Percentiles rank a stretch among this genome's conserved stretches.
These are phyloP conservation scores for Microcebus tavaratra DNA, from an alignment of 2,113 vertebrate genomes.

Conservation along the genomic window DNA sequence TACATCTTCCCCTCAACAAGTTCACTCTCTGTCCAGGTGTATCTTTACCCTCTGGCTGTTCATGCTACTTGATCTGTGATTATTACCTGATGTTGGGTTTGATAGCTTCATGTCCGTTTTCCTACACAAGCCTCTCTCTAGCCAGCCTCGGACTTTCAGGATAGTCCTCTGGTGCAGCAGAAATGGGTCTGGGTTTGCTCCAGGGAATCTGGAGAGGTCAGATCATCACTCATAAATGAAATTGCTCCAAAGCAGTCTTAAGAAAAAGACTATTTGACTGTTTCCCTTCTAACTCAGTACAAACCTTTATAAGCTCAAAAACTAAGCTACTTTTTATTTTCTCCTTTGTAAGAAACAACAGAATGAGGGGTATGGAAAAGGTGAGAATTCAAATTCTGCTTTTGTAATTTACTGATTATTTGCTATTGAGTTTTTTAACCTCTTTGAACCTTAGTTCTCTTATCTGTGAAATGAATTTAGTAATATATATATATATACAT, in stretches of 20 bases:
- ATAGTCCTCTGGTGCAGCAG: neutral
- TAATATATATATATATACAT: neutral
- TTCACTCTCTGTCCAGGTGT: neutral
- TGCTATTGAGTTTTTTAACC: neutral
- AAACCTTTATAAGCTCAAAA: neutral
- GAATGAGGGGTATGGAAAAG: neutral
- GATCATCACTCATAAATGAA: neutral
- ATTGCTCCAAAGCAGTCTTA: neutral
- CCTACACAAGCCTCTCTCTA: neutral
- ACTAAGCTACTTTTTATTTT: neutral
- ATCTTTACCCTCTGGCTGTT: neutral
- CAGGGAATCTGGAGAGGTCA: neutral
- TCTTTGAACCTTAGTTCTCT: slow-evolving; percentile 14
- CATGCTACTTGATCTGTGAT: neutral
- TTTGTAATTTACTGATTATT: neutral
- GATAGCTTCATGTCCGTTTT: neutral
- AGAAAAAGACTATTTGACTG: slow-evolving; percentile 21
- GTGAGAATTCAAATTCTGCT: slow-evolving; percentile 10
- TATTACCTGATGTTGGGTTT: neutral
- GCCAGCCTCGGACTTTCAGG: neutral
- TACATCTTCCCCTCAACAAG: neutral
- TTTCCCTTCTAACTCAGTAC: neutral
- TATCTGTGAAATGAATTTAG: slow-evolving; percentile 8
- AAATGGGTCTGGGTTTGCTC: neutral
- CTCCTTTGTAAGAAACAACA: neutral